These are phyloP conservation scores for Pogonophryne albipinna DNA, from an alignment of 2,797 vertebrate genomes.

Conservation along the genomic window DNA sequence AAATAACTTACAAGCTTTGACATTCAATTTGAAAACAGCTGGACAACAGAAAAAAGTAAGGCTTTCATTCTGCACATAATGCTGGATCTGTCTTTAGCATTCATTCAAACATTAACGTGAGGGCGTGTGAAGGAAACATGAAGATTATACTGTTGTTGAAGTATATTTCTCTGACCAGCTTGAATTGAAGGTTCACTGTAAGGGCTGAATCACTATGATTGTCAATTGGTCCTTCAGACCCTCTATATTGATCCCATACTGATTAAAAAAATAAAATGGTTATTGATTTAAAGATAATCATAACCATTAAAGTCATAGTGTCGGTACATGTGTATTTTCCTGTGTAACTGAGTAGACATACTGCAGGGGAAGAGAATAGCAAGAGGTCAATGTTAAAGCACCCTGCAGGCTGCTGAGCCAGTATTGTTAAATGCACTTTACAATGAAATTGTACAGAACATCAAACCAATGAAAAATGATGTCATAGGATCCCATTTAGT, in stretches of 20 bases:
- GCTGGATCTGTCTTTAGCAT: neutral
- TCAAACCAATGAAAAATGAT: neutral
- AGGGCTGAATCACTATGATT: neutral
- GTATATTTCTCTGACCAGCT: neutral
- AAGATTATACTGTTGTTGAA: neutral
- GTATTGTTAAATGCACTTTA: constrained; percentile 13
- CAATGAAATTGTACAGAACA: constrained; percentile 9
- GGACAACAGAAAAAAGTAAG: neutral
- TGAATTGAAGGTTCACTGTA: neutral
- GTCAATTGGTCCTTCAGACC: neutral
- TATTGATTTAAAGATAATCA: neutral
- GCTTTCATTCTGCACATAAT: neutral
- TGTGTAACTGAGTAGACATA: neutral
- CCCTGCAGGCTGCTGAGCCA: constrained; percentile 7
- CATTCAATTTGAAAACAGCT: neutral
- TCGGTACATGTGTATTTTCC: neutral
- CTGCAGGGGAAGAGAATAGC: neutral
- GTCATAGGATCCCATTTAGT: neutral
- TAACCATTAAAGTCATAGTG: neutral
- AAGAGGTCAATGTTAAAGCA: neutral
- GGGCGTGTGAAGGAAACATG: neutral
- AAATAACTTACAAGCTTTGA: neutral
- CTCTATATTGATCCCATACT: neutral
- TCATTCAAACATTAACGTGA: neutral
- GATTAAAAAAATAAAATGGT: neutral